Base-by-base conservation (phyloP, 1,140 invertebrate genomes). In the Drosophila mayri region DNA sequence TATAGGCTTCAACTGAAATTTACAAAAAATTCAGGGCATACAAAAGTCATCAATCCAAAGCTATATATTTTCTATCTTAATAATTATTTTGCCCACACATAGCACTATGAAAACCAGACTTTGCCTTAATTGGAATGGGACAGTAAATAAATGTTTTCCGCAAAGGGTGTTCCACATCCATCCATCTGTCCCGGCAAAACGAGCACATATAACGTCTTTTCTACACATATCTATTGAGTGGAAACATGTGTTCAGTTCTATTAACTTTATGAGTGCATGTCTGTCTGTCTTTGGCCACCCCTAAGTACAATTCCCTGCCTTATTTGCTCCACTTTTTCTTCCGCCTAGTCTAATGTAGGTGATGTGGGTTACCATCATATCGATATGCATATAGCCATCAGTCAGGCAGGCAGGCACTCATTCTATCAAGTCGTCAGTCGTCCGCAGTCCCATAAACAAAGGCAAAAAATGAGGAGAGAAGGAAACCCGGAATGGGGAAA, bases 131-230 rank as follows among this genome's bases (percentile, higher is more conserved):
- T 90, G 85, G 85, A 66, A 55, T 55, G 38, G 52, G 43, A 58
- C 52, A 84, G 68, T 84, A 80, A 90, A 84, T 81, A 65, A 68
- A 68, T 84, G 84, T 84, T 80, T 88, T 88, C 85, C 80, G 76
- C 85, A 77, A 84, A 88, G 81, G 73, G 76, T 88, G 62, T 87
- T 59, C 77, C 20, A 62, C 43, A 57, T 49, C 12, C 46, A 67
- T 47, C 41, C 60, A 37, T 49, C 43, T 30, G 65, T 61, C 32
- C 54, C 22, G 14, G 10, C 18, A 37, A 41, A 49, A 43, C 59
- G 18, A 52, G 18, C 38, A 64, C 22, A 43, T 46, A 59, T 52
- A 62, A 12, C 58, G 65, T 64, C 44, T 68, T 68, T 49, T 66
- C 32, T 47, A 54, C 16, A 30, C 60, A 38, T 32, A 71, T 76